These are phyloP conservation scores for Cariama cristata DNA, from an alignment of 2,113 vertebrate genomes.

Conservation along the genomic window DNA sequence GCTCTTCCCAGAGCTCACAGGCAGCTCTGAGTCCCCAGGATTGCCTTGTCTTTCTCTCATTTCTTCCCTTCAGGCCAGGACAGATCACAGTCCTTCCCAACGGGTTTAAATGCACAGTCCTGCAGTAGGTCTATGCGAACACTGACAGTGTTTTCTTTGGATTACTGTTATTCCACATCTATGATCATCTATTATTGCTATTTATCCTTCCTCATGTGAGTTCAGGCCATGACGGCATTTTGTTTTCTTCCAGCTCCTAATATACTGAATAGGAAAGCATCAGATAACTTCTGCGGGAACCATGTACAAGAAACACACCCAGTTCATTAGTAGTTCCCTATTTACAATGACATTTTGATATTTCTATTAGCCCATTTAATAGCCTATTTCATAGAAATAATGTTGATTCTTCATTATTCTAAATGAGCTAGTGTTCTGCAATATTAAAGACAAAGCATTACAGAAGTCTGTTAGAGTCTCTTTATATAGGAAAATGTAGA, in stretches of 20 bases:
- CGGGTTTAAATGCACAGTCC: accelerated
- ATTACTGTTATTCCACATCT: not conserved
- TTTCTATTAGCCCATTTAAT: not conserved
- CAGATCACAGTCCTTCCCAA: not conserved
- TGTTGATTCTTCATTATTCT: not conserved
- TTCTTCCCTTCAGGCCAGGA: not conserved
- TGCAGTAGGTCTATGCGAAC: not conserved
- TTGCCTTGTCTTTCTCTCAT: not conserved
- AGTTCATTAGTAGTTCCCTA: not conserved
- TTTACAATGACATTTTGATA: not conserved
- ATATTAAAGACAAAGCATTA: not conserved
- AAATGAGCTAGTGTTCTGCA: not conserved
- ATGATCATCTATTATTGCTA: not conserved
- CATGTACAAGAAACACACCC: not conserved
- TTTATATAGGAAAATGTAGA: not conserved
- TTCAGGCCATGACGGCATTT: not conserved
- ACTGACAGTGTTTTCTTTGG: not conserved
- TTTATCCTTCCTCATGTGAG: not conserved
- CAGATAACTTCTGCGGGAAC: not conserved
- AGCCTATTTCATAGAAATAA: not conserved
- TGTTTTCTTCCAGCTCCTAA: not conserved
- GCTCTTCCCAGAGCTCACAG: not conserved
- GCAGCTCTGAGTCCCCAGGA: not conserved
- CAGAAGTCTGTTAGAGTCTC: not conserved
- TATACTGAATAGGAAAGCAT: not conserved